Conservation (phyloP, 37 sponge, comb jelly and placozoan species). For the Axinella damicornis region DNA sequence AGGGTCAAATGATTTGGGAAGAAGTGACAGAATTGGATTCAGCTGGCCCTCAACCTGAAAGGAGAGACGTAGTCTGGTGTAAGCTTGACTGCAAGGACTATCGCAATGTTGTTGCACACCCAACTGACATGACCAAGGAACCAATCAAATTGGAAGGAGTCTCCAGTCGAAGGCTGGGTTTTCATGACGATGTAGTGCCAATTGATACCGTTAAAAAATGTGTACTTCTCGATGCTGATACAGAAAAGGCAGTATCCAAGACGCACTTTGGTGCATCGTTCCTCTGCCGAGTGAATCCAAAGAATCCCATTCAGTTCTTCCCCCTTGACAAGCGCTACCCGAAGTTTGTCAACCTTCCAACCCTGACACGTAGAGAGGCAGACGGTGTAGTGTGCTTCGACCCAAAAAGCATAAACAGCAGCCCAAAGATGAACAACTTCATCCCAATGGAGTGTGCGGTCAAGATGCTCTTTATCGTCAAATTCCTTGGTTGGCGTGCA, state of each 20-base stretch:
- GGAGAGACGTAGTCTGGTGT: neutral
- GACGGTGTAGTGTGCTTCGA: conserved; percentile 30
- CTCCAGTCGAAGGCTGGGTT: conserved; percentile 25
- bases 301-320: conserved; percentile 49
- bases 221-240: conserved; percentile 15
- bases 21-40: too few relatives aligned
- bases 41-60: too few relatives aligned
- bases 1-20: neutral
- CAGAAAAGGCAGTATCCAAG: conserved; percentile 19
- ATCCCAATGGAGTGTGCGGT: conserved; percentile 39
- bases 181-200: conserved; percentile 51
- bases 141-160: conserved; percentile 19
- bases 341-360: conserved; percentile 60
- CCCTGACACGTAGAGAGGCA: conserved; percentile 12
- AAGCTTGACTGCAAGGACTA: neutral
- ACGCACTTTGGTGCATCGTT: conserved; percentile 26
- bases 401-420: conserved; percentile 13
- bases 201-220: neutral
- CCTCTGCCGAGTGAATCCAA: conserved; percentile 48
- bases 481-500: conserved; percentile 30
- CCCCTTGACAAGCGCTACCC: conserved; percentile 52
- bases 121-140: conserved; percentile 23
- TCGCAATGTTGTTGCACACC: conserved; percentile 31
- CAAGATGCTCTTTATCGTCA: conserved; percentile 47
- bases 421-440: conserved; percentile 18